phyloP scores from a whole-genome alignment of 2,888 invertebrate species.

The Thera obeliscata region DNA sequence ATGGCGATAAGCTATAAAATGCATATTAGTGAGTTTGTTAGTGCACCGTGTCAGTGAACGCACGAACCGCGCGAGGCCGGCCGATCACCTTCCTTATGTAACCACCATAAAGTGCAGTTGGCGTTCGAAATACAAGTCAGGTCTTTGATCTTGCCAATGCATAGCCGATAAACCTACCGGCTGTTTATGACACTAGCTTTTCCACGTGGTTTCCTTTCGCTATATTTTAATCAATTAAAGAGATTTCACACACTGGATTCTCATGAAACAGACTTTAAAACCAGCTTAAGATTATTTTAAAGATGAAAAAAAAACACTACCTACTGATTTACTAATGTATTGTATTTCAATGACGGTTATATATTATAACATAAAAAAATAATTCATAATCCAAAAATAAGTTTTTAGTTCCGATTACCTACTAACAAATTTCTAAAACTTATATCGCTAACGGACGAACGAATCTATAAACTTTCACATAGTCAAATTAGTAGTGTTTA shows the following conservation, averaged over 20 bases:
- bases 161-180: conserved; percentile 46
- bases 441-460: conserved; percentile 1
- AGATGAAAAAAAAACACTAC: too few species aligned
- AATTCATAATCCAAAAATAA: too few species aligned
- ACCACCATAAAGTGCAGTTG: conserved; percentile 57
- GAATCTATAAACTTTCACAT: conserved; percentile 25
- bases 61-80: conserved; percentile 71
- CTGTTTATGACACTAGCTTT: conserved; percentile 40
- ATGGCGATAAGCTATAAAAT: conserved; percentile 33
- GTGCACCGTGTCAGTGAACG: conserved; percentile 66
- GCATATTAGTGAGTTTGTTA: conserved; percentile 59
- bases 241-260: too few species aligned
- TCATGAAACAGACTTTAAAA: too few species aligned
- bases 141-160: conserved; percentile 65
- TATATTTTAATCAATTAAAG: not conserved
- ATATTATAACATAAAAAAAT: too few species aligned
- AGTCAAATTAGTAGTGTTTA: conserved; percentile 27
- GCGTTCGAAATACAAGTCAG: conserved; percentile 57
- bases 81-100: conserved; percentile 79
- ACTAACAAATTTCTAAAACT: too few species aligned
- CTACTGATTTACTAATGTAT: too few species aligned
- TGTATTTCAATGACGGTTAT: too few species aligned
- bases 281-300: too few species aligned
- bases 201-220: conserved; percentile 2
- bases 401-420: too few species aligned